A percentile compares a stretch with the other conserved stretches of the same genome.
These are phyloP conservation scores for Sebastes aleutianus DNA, from an alignment of 2,797 vertebrate species.

Conservation along the genomic window DNA sequence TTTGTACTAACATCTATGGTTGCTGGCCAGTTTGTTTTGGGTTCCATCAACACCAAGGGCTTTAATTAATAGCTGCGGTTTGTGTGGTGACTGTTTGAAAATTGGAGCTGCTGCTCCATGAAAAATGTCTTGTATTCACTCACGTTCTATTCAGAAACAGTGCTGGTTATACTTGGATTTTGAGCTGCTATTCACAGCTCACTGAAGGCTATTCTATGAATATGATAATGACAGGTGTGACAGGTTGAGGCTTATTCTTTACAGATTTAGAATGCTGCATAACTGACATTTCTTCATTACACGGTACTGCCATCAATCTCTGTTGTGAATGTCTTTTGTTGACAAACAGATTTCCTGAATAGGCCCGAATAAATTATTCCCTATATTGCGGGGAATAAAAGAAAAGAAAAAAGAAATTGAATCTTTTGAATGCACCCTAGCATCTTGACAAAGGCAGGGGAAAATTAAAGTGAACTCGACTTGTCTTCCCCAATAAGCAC, in stretches of 20 bases:
- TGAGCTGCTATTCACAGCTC: conserved; percentile 11
- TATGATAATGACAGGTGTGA: conserved; percentile 21
- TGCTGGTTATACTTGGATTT: background rate
- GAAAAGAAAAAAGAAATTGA: background rate
- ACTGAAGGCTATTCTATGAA: conserved; percentile 11
- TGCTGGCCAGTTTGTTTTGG: conserved; percentile 4
- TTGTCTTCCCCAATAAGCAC: conserved; percentile 67
- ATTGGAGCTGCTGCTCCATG: background rate
- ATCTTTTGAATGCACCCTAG: conserved; percentile 37
- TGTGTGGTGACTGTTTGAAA: conserved; percentile 6
- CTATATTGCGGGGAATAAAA: background rate
- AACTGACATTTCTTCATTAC: conserved; percentile 33
- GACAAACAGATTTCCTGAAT: conserved; percentile 59
- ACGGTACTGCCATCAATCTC: conserved; percentile 30
- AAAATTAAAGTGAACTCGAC: conserved; percentile 66
- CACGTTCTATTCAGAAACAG: background rate
- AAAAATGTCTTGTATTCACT: background rate
- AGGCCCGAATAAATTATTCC: conserved; percentile 43
- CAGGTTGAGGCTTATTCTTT: conserved; percentile 27
- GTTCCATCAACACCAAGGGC: background rate
- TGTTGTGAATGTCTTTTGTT: conserved; percentile 36
- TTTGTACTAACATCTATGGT: background rate
- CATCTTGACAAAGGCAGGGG: conserved; percentile 64
- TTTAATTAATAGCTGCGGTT: conserved; percentile 7
- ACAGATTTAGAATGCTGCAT: conserved; percentile 16